Percentiles rank a stretch among this genome's conserved stretches.
Conservation (phyloP, 2,888 invertebrate species). For the Phorcus lineatus region DNA sequence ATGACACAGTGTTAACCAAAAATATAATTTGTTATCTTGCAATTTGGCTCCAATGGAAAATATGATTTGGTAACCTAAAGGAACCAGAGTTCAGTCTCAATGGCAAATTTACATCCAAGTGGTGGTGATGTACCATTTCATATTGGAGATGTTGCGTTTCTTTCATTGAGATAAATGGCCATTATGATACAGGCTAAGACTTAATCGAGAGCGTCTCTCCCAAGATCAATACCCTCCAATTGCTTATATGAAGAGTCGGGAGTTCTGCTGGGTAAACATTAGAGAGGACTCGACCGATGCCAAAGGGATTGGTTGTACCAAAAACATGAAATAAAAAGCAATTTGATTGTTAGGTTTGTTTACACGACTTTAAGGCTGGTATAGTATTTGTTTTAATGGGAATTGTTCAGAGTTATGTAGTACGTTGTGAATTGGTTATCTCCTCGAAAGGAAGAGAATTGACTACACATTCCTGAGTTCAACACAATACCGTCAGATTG, state of each 20-base stretch:
- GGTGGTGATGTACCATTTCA: conserved; percentile 1
- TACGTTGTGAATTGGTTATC: too few species aligned
- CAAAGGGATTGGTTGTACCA: neutral
- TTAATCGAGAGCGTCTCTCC: conserved; percentile 4
- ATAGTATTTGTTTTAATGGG: too few species aligned
- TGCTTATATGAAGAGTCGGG: neutral
- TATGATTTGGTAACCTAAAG: too few species aligned
- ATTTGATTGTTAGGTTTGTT: neutral
- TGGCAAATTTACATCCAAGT: neutral
- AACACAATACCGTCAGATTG: too few species aligned
- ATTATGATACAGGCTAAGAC: neutral
- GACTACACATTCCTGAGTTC: too few species aligned
- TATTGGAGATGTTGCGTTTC: neutral
- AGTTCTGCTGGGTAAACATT: neutral
- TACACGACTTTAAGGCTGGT: neutral
- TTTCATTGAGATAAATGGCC: conserved; percentile 15
- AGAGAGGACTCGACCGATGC: neutral
- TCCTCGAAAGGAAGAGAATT: too few species aligned
- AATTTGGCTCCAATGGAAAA: too few species aligned
- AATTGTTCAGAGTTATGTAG: too few species aligned
- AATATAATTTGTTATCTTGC: too few species aligned
- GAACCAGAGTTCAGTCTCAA: too few species aligned
- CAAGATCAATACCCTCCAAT: conserved; percentile 3
- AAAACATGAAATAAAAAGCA: neutral
- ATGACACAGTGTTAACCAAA: too few species aligned